These are phyloP conservation scores for Aradus depressus DNA, from an alignment of 2,888 invertebrate genomes.

Conservation along the genomic window DNA sequence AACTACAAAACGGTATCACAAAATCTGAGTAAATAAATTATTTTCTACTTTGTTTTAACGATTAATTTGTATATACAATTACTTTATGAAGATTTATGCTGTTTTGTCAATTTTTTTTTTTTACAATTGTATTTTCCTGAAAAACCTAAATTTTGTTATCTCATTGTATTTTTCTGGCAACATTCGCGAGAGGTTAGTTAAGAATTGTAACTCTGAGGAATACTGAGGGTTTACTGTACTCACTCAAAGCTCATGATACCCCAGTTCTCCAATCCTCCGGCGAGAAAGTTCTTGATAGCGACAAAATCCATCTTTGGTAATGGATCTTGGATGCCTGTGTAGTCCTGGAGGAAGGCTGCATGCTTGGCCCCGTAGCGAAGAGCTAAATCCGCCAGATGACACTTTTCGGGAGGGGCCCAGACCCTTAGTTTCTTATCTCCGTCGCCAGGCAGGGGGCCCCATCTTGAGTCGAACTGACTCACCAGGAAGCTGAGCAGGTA, in stretches of 20 bases:
- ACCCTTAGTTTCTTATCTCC: not conserved
- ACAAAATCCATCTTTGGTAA: constrained; percentile 43
- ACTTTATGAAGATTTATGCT: too few relatives aligned
- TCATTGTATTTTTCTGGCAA: too few relatives aligned
- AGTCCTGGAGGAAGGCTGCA: constrained; percentile 38
- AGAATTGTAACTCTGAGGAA: too few relatives aligned
- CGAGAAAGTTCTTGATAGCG: constrained; percentile 43
- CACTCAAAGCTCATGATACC: constrained; percentile 39
- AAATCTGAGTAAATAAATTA: too few relatives aligned
- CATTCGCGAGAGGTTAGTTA: too few relatives aligned
- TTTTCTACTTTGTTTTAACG: too few relatives aligned
- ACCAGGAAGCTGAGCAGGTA: constrained; percentile 46
- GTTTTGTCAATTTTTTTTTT: too few relatives aligned
- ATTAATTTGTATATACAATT: too few relatives aligned
- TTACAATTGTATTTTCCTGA: too few relatives aligned
- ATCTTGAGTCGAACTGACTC: constrained; percentile 31
- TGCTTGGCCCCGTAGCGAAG: constrained; percentile 39
- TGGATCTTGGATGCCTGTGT: constrained; percentile 38
- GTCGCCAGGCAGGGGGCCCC: not conserved
- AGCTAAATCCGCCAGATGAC: constrained; percentile 39
- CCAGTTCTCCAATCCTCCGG: constrained; percentile 45
- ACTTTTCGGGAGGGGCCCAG: constrained; percentile 34
- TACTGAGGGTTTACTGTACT: constrained; percentile 21
- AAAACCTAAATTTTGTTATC: too few relatives aligned
- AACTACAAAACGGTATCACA: too few relatives aligned